Base-by-base conservation (phyloP, 2,888 invertebrate genomes). In the Sarcophaga subvicina region DNA sequence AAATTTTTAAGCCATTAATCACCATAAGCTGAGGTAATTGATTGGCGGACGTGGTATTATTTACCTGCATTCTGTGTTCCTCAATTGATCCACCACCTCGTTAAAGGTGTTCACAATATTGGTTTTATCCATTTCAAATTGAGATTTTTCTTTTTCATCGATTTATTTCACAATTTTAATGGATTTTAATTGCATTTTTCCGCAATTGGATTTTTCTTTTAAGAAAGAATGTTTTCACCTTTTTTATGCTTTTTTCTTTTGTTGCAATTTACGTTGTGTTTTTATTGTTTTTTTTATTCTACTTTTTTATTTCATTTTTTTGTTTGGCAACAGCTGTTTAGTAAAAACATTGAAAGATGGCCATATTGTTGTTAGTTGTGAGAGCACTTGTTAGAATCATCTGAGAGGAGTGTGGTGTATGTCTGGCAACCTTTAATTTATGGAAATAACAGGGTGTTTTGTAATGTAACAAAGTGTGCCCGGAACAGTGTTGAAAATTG, bases 61-160 rank as follows among this genome's bases (percentile, higher is more conserved):
- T 84, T 86, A 93, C 93, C 92, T 93, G 93, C 93, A 94, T 91
- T 94, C 93, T 17, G 92, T 93, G 76, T 91, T 93, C 77, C 93
- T 91, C 83, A 94, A 90, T 83, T 92, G 91, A 75, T 93, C 93
- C 80, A 94, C 91, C 54, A 90, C 89, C 49, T 91, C 91, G 25
- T 90, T 91, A 87, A 93, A 93, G 72, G 91, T 92, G 88, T 93
- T 92, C 17, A 88, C 83, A 72, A 85, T 85, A 70, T 83, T 89
- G 27, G 88, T 82, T 87, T 89, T 89, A 67, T 89, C 89, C 89
- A 90, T 90, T 17, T 78, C 83, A 11, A 47, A 59, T 45, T 71
- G 47, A 59, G 22, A n/a, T 17, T 14, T 54, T 72, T 78, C 47
- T 25, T 60, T 64, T 27, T 4, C 27, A 4, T 45, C 5, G 0